A percentile compares a stretch with the other conserved stretches of the same genome.
Conservation (phyloP, 1,140 invertebrate genomes). For the Drosophila busckii region DNA sequence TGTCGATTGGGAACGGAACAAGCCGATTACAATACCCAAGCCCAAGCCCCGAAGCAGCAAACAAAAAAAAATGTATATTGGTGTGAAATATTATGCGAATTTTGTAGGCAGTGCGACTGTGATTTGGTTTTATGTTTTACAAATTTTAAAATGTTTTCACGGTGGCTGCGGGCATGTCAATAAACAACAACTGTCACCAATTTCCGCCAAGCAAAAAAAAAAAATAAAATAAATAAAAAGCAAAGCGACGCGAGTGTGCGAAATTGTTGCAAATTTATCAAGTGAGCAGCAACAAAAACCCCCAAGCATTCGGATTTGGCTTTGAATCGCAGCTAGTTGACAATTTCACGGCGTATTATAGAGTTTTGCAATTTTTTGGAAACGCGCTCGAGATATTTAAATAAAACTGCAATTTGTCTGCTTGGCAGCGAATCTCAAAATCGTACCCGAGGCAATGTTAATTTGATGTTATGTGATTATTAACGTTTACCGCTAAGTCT, state of each 20-base stretch:
- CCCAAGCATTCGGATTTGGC: not conserved
- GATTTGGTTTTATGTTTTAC: constrained; percentile 71
- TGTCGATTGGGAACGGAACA: constrained; percentile 39
- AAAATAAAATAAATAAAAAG: constrained; percentile 13
- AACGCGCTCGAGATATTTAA: constrained; percentile 47
- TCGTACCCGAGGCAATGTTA: constrained; percentile 40
- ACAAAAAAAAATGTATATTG: constrained; percentile 38
- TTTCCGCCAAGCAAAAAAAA: constrained; percentile 35
- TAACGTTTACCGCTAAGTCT: constrained; percentile 46
- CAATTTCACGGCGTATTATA: constrained; percentile 72
- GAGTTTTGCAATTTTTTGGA: constrained; percentile 39
- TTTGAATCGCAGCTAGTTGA: constrained; percentile 12
- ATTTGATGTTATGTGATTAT: constrained; percentile 64
- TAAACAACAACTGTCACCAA: constrained; percentile 76
- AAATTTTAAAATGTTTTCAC: constrained; percentile 77
- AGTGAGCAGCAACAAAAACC: constrained; percentile 17
- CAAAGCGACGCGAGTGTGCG: constrained; percentile 55
- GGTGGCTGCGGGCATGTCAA: constrained; percentile 71
- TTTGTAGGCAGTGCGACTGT: constrained; percentile 19
- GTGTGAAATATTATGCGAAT: constrained; percentile 77
- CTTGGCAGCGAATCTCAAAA: not conserved
- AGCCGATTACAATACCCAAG: constrained; percentile 39
- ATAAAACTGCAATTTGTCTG: constrained; percentile 70
- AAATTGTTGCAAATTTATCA: constrained; percentile 73
- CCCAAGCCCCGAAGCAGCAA: constrained; percentile 13